Evolutionary conservation across 2,888 invertebrate genomes (phyloP).

Genomic region (Calephelis perditalis): DNA sequence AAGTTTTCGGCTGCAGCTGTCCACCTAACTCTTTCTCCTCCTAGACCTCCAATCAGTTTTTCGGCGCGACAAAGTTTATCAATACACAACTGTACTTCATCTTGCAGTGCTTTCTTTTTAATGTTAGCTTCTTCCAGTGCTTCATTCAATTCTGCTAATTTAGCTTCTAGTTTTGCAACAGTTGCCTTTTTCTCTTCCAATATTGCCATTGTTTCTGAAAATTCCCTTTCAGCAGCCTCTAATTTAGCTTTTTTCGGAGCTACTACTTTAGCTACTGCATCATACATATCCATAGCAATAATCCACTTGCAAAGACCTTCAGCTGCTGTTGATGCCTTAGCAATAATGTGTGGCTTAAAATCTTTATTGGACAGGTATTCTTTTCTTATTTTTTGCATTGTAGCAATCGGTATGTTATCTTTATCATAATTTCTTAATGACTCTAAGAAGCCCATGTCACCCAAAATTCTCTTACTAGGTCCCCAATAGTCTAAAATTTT

Average conservation of each 20-base stretch:
- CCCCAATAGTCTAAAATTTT: constrained; percentile 91
- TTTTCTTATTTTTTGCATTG: constrained; percentile 86
- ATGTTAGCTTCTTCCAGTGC: constrained; percentile 81
- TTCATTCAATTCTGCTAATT: constrained; percentile 83
- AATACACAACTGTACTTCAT: constrained; percentile 87
- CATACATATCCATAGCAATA: constrained; percentile 93
- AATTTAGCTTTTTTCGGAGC: constrained; percentile 92
- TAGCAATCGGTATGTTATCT: constrained; percentile 86
- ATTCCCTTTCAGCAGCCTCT: constrained; percentile 87
- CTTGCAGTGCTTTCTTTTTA: constrained; percentile 83
- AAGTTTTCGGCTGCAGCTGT: constrained; percentile 85
- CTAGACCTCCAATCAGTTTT: constrained; percentile 91
- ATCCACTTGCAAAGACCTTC: constrained; percentile 96
- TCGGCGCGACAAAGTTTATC: constrained; percentile 91
- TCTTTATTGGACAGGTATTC: constrained; percentile 86
- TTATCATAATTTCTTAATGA: constrained; percentile 88
- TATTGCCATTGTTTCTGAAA: constrained; percentile 89
- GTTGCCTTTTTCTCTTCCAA: constrained; percentile 89
- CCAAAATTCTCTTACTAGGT: constrained; percentile 88
- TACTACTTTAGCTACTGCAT: constrained; percentile 88
- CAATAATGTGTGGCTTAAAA: constrained; percentile 88
- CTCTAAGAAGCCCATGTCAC: constrained; percentile 89
- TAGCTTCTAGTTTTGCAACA: constrained; percentile 86
- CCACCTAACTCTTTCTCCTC: constrained; percentile 94
- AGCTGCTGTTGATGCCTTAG: constrained; percentile 95